Conservation (phyloP, 1,140 invertebrate genomes). For the Plectus sambesii region DNA sequence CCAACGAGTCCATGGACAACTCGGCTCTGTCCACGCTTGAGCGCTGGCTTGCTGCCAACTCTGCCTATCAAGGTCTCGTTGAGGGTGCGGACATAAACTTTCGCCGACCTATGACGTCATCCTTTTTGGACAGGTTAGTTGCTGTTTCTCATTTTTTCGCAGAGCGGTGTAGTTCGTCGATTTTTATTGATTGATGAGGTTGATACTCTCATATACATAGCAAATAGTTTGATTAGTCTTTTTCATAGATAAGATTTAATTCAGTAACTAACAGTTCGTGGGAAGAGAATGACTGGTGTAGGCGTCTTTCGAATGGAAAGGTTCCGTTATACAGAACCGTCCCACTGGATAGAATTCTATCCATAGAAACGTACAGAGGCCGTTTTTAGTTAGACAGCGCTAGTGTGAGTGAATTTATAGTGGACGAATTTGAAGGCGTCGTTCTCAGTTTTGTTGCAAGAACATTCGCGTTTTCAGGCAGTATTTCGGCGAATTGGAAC, state of each 20-base stretch:
- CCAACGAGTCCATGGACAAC: conserved; percentile 65
- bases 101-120: not conserved
- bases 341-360: conserved; percentile 7
- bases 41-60: conserved; percentile 35
- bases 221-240: no score
- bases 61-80: no score
- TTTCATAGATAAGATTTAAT: conserved; percentile 2
- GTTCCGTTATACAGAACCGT: not conserved
- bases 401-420: no score
- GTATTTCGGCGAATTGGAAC: conserved; percentile 54
- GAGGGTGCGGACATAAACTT: conserved; percentile 6
- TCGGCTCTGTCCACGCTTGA: conserved; percentile 34
- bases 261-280: conserved; percentile 4
- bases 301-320: not conserved
- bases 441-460: no score
- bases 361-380: conserved; percentile 12
- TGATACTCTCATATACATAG: no score
- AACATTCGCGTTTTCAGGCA: no score
- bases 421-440: no score
- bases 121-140: not conserved
- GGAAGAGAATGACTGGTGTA: not conserved
- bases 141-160: no score
- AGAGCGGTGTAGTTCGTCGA: no score
- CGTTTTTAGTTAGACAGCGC: no score
- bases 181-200: no score